Percentiles rank a stretch among this genome's conserved stretches.
These are phyloP conservation scores for Bryconaethiops microstoma DNA, from an alignment of 2,797 vertebrate species.

Conservation along the genomic window DNA sequence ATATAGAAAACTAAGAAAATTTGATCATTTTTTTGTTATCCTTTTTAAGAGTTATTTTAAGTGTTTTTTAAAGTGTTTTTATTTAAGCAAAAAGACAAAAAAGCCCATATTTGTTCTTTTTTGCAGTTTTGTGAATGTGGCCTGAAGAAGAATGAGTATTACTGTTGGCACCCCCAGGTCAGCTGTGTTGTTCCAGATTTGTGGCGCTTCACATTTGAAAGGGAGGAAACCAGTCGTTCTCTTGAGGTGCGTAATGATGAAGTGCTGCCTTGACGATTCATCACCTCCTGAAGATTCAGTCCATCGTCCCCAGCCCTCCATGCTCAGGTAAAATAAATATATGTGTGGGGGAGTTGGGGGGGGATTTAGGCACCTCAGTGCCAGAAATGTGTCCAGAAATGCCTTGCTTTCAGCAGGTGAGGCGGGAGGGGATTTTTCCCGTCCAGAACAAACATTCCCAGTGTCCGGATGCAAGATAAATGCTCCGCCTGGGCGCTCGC, in stretches of 20 bases:
- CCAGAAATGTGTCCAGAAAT: background rate
- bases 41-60: too few relatives aligned
- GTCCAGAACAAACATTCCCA: slow-evolving; percentile 48
- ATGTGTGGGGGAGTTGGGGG: background rate
- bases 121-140: too few relatives aligned
- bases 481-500: background rate
- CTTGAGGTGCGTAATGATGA: background rate
- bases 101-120: too few relatives aligned
- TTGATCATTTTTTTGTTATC: too few relatives aligned
- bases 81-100: too few relatives aligned
- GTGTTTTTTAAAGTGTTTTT: too few relatives aligned
- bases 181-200: background rate
- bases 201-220: background rate
- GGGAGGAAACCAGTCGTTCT: background rate
- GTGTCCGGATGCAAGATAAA: slow-evolving; percentile 25
- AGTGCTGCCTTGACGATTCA: background rate
- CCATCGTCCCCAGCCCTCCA: background rate
- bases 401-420: slow-evolving; percentile 27
- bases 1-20: too few relatives aligned
- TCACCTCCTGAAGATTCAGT: background rate
- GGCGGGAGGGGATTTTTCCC: background rate
- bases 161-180: background rate
- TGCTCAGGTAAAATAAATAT: slow-evolving; percentile 16
- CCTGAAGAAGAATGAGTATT: too few relatives aligned
- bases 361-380: background rate